phyloP scores from a whole-genome alignment of 2,113 vertebrate genomes.

The Pygoscelis adeliae region DNA sequence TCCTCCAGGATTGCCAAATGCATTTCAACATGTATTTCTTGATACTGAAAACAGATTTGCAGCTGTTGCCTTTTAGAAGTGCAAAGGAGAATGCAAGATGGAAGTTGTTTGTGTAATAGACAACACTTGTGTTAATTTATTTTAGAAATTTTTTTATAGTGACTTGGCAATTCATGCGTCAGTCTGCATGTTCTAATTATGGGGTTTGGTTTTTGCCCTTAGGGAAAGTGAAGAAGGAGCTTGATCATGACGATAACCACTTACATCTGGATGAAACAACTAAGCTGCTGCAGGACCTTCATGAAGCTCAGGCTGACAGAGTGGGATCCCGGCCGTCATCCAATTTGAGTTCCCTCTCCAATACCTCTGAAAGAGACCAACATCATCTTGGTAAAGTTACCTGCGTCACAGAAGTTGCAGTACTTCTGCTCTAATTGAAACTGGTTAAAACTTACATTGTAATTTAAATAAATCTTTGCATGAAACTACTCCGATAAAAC shows the following conservation, averaged over 20 bases:
- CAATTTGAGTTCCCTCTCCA: constrained; percentile 94
- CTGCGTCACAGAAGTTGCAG: background rate
- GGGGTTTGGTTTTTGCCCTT: background rate
- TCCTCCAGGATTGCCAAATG: background rate
- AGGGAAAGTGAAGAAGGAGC: constrained; percentile 95
- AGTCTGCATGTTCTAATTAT: background rate
- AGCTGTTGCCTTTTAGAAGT: background rate
- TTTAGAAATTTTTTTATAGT: background rate
- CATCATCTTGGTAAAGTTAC: constrained; percentile 86
- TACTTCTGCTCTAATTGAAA: background rate
- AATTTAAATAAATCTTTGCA: background rate
- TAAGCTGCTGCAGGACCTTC: constrained; percentile 93
- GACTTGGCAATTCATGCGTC: background rate
- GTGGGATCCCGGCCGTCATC: constrained; percentile 93
- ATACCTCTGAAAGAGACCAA: constrained; percentile 91
- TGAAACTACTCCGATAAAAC: background rate
- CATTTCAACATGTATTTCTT: background rate
- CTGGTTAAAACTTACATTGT: background rate
- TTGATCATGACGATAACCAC: constrained; percentile 88
- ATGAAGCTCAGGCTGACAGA: constrained; percentile 90
- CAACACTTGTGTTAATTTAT: background rate
- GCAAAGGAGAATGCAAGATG: background rate
- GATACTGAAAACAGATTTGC: background rate
- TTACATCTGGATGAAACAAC: constrained; percentile 90
- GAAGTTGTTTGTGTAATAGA: background rate